These are phyloP conservation scores for Lacerta bilineata DNA, from an alignment of 2,797 vertebrate species.

Conservation along the genomic window DNA sequence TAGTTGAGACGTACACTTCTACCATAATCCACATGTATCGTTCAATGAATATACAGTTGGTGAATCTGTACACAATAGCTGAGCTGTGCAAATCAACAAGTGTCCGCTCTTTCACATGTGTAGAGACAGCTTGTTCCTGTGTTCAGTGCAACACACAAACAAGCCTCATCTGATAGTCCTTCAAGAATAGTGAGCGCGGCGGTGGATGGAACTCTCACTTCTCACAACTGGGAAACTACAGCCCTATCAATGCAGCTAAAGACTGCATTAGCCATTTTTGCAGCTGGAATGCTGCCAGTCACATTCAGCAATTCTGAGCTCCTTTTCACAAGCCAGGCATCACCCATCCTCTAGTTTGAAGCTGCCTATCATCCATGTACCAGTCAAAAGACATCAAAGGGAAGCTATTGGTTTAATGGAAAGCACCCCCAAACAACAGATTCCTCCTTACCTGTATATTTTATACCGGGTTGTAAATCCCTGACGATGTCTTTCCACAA, in stretches of 20 bases:
- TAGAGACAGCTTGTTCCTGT: too few species aligned
- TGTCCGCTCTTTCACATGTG: too few species aligned
- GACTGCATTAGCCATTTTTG: not conserved
- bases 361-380: not conserved
- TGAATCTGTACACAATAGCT: too few species aligned
- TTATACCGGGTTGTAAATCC: constrained; percentile 99
- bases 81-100: too few species aligned
- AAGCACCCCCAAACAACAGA: not conserved
- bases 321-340: not conserved
- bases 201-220: not conserved
- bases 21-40: too few species aligned
- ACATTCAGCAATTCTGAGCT: not conserved
- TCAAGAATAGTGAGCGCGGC: too few species aligned
- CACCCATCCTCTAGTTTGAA: not conserved
- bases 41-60: too few species aligned
- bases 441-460: constrained; percentile 93
- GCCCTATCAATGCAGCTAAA: not conserved
- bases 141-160: too few species aligned
- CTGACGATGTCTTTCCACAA: constrained; percentile 99
- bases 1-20: too few species aligned
- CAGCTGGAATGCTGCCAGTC: too few species aligned
- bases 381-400: too few species aligned
- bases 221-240: not conserved
- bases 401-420: not conserved
- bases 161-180: too few species aligned